These are phyloP conservation scores for Babyrousa celebensis DNA, from an alignment of 2,797 vertebrate species.

Conservation along the genomic window DNA sequence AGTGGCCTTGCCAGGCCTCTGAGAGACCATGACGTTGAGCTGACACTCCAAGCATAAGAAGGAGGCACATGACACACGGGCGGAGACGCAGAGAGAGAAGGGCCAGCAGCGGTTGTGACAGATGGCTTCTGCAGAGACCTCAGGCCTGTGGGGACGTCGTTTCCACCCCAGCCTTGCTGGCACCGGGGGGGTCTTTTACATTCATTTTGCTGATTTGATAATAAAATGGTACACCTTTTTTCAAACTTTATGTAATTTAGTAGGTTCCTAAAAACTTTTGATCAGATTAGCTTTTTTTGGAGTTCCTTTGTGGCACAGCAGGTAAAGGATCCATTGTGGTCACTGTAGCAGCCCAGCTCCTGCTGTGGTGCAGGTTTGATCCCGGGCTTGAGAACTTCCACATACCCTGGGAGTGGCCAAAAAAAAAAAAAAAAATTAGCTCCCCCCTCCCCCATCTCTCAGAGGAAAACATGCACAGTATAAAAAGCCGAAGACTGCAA, in stretches of 20 bases:
- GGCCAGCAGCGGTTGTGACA: too few relatives aligned
- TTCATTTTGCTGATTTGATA: constrained; percentile 30
- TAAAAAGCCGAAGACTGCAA: neutral
- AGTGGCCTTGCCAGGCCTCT: neutral
- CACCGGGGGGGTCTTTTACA: neutral
- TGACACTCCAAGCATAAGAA: rapidly evolving
- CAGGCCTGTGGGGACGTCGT: rapidly evolving
- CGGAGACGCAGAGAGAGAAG: neutral
- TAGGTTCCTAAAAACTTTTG: constrained; percentile 14
- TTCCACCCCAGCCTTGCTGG: too few relatives aligned
- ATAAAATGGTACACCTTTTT: constrained; percentile 1
- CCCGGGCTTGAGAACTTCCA: too few relatives aligned
- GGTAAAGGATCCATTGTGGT: too few relatives aligned
- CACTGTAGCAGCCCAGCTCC: too few relatives aligned
- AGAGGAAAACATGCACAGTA: neutral
- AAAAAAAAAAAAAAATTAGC: neutral
- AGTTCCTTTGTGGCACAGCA: too few relatives aligned
- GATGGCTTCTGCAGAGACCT: too few relatives aligned
- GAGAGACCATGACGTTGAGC: neutral
- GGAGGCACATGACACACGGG: neutral
- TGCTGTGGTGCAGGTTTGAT: too few relatives aligned
- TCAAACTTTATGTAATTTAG: neutral
- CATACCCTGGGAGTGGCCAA: too few relatives aligned
- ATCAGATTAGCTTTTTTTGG: neutral
- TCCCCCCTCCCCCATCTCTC: neutral